These are phyloP conservation scores for Pelusios castaneus DNA, from an alignment of 2,113 vertebrate species.

Conservation along the genomic window DNA sequence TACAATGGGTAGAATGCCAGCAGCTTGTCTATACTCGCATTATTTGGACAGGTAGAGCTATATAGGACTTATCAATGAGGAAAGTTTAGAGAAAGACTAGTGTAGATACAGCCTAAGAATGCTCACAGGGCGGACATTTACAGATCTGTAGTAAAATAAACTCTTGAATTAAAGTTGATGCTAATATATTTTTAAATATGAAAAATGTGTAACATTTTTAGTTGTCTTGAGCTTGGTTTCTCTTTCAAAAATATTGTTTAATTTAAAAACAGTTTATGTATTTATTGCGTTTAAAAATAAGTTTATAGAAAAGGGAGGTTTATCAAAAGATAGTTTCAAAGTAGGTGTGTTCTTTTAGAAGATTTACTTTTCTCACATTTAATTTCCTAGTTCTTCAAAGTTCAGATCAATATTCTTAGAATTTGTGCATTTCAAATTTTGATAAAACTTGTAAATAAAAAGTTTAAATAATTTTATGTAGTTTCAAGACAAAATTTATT, in stretches of 20 bases:
- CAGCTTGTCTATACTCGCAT: background rate
- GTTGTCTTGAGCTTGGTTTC: background rate
- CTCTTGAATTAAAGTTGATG: background rate
- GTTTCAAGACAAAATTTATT: slow-evolving; percentile 5
- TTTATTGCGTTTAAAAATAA: background rate
- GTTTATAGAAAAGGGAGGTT: background rate
- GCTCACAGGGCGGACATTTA: background rate
- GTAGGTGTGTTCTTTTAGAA: background rate
- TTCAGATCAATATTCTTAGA: background rate
- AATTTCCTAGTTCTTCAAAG: background rate
- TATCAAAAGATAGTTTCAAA: background rate
- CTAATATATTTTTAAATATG: background rate
- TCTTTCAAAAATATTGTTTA: background rate
- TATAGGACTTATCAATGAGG: background rate
- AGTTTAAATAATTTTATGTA: background rate
- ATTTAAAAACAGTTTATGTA: background rate
- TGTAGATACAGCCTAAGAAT: background rate
- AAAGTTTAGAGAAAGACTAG: background rate
- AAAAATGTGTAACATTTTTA: background rate
- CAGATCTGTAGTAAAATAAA: background rate
- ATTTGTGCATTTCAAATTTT: background rate
- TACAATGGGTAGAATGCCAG: background rate
- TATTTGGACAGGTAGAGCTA: background rate
- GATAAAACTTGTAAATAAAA: background rate
- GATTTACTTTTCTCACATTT: background rate